Evolutionary conservation across 2,888 invertebrate genomes (phyloP).

Genomic region (Cetonia aurata): DNA sequence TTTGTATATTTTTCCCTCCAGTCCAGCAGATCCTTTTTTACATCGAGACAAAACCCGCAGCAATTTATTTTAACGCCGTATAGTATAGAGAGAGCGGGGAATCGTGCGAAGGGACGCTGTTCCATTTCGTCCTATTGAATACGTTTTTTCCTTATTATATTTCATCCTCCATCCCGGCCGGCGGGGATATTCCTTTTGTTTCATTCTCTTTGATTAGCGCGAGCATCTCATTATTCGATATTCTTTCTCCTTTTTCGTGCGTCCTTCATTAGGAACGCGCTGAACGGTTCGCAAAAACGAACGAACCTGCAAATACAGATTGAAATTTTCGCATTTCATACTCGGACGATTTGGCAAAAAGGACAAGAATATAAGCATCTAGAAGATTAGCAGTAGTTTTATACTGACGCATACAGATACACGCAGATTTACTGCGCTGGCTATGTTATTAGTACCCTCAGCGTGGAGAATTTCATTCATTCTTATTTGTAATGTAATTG

Average conservation of each 20-base stretch:
- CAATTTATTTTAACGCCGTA: slow-evolving; percentile 38
- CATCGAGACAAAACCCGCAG: slow-evolving; percentile 33
- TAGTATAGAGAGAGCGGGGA: no score
- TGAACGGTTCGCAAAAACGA: slow-evolving; percentile 2
- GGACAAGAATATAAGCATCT: slow-evolving; percentile 11
- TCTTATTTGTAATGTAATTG: no score
- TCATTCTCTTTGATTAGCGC: slow-evolving; percentile 40
- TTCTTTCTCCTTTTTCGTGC: slow-evolving; percentile 23
- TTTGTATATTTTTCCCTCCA: slow-evolving; percentile 6
- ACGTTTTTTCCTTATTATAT: slow-evolving; percentile 33
- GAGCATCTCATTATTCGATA: slow-evolving; percentile 38
- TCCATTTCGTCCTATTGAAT: slow-evolving; percentile 36
- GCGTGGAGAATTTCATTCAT: no score
- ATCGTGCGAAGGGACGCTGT: neutral
- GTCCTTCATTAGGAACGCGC: slow-evolving; percentile 28
- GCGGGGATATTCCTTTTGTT: slow-evolving; percentile 35
- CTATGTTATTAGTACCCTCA: no score
- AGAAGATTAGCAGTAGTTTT: slow-evolving; percentile 5
- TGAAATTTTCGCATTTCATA: slow-evolving; percentile 25
- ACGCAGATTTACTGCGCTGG: no score
- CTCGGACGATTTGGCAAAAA: slow-evolving; percentile 14
- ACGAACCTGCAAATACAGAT: slow-evolving; percentile 4
- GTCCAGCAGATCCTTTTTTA: slow-evolving; percentile 26
- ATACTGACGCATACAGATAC: neutral
- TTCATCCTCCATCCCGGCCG: neutral